Evolutionary conservation across 2,113 vertebrate species (phyloP), one percentile per base, ranked within the genome.

Genomic region (Sterna hirundo): DNA sequence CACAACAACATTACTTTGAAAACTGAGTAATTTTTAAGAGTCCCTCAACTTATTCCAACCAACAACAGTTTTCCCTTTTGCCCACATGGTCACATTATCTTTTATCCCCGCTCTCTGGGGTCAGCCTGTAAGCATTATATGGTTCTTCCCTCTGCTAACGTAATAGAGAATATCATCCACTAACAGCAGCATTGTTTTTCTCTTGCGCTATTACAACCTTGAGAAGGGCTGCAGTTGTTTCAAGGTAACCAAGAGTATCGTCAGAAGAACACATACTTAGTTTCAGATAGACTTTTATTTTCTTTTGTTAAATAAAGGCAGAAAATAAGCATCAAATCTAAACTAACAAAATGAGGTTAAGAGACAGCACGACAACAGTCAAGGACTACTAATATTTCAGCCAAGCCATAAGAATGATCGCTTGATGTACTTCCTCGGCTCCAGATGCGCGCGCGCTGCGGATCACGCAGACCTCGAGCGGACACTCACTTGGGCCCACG

Each of bases 401-500:
- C 44, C 9, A 60, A 38, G 16, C 22, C 1, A 0, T 10, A 54
- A n/a, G 32, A 44, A 54, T 5, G 5, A 42, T 30, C 10, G 30
- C 15, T 36, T 34, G 25, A 46, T 15, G 17, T 15, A 16, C 40
- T 11, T 66, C n/a, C 34, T 61, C 44, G 20, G 21, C 47, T 58
- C 15, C 19, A 32, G 12, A 15, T 5, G 27, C 46, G 18, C 46
- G 18, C 46, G 9, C 42, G 13, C 29, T 36, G 8, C 2, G 1
- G 21, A 36, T 46, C n/a, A 29, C 44, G 6, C 4, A 36, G 42
- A 26, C 11, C 15, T 79, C 6, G 29, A n/a, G 36, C 2, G 2
- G 21, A 15, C 22, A n/a, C 18, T 13, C 15, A 4, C 36, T 22
- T 12, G 34, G 44, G 27, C 51, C 69, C 61, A 47, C 0, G 0